Conservation (phyloP, 1,140 invertebrate species). For the Pogonomyrmex californicus region DNA sequence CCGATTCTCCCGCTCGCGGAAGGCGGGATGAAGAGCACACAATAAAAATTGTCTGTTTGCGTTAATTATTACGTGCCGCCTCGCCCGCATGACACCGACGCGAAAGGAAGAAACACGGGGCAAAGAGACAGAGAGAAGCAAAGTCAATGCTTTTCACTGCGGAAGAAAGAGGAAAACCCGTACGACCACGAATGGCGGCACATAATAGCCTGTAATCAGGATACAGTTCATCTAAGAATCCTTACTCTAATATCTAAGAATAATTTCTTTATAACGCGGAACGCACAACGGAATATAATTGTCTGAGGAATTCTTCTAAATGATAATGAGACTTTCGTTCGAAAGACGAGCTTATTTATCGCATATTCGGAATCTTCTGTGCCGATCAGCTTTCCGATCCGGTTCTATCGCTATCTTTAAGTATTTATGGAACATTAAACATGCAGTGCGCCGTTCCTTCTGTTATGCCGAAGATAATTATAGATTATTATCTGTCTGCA, state of each 20-base stretch:
- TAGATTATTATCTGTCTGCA: slow-evolving; percentile 71
- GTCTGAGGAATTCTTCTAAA: neutral
- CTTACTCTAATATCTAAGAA: slow-evolving; percentile 69
- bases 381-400: slow-evolving; percentile 20
- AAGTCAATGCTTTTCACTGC: slow-evolving; percentile 24
- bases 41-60: slow-evolving; percentile 66
- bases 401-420: neutral
- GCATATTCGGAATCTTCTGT: slow-evolving; percentile 4
- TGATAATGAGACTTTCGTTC: neutral
- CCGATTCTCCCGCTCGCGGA: slow-evolving; percentile 59
- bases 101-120: slow-evolving; percentile 17
- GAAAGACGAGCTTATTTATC: neutral
- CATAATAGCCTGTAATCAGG: slow-evolving; percentile 73
- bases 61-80: slow-evolving; percentile 73
- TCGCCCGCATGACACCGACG: slow-evolving; percentile 69
- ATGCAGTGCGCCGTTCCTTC: neutral
- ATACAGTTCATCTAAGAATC: slow-evolving; percentile 58
- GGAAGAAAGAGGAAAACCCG: neutral
- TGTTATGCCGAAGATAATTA: slow-evolving; percentile 68
- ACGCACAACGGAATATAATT: slow-evolving; percentile 45
- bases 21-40: slow-evolving; percentile 28
- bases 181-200: slow-evolving; percentile 26
- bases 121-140: slow-evolving; percentile 66
- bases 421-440: slow-evolving; percentile 60
- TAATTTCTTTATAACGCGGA: slow-evolving; percentile 29